Conservation (phyloP, 2,113 vertebrate species). For the Anarhynchus alexandrinus region DNA sequence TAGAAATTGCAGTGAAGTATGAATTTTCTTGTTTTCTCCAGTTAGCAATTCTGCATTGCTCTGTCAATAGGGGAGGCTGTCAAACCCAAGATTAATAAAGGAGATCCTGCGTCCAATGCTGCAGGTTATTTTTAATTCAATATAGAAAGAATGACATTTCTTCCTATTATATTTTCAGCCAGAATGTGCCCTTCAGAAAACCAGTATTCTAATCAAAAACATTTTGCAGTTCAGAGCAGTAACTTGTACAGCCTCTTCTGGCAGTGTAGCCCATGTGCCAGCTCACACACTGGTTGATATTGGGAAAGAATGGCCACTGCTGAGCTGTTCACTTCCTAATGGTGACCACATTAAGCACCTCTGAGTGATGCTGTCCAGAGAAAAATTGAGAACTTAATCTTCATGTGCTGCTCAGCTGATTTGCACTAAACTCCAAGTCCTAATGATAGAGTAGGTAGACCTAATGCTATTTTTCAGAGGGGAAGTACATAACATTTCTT, state of each 20-base stretch:
- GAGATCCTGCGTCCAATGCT: not conserved
- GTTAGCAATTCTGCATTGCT: not conserved
- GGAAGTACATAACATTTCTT: not conserved
- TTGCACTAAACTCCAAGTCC: not conserved
- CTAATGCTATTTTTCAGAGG: not conserved
- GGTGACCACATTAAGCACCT: not conserved
- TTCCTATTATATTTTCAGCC: not conserved
- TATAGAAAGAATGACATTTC: not conserved
- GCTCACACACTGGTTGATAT: not conserved
- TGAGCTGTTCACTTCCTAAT: not conserved
- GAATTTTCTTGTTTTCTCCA: not conserved
- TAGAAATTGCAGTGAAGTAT: not conserved
- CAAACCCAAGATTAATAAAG: not conserved
- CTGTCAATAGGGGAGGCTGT: not conserved
- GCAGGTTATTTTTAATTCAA: not conserved
- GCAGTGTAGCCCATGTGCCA: not conserved
- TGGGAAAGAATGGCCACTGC: not conserved
- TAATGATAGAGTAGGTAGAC: not conserved
- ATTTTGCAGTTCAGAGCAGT: not conserved
- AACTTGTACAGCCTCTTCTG: not conserved
- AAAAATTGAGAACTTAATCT: not conserved
- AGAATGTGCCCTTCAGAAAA: not conserved
- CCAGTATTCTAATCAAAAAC: not conserved
- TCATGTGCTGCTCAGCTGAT: not conserved
- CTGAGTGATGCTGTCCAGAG: not conserved